phyloP scores from a whole-genome alignment of 2,888 invertebrate genomes.

The Pteria penguin region DNA sequence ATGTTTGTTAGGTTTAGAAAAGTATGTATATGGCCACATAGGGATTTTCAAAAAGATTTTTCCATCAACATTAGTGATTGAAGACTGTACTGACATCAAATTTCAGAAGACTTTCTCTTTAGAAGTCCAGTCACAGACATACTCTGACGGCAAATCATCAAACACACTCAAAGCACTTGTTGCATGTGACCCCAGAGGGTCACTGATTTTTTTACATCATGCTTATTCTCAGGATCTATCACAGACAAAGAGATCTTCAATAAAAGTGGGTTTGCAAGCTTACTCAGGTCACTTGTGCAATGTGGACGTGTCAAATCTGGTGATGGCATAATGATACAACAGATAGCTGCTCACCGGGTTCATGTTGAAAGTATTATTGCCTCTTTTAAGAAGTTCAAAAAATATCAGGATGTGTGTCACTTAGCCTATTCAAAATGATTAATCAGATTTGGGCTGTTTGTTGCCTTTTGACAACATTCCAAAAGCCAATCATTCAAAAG shows the following conservation, averaged over 20 bases:
- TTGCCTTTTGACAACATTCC: slow-evolving; percentile 27
- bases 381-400: slow-evolving; percentile 30
- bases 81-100: slow-evolving; percentile 13
- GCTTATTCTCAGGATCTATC: slow-evolving; percentile 32
- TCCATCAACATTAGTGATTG: too few species aligned
- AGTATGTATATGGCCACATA: slow-evolving; percentile 2
- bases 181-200: slow-evolving; percentile 35
- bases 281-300: slow-evolving; percentile 6
- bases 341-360: slow-evolving; percentile 34
- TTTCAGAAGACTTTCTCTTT: slow-evolving; percentile 20
- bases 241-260: slow-evolving; percentile 34
- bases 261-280: slow-evolving; percentile 14
- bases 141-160: slow-evolving; percentile 41
- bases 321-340: slow-evolving; percentile 26
- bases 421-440: not conserved
- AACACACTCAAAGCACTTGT: slow-evolving; percentile 37
- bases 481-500: not conserved
- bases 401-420: not conserved
- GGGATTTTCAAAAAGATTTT: too few species aligned
- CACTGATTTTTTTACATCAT: slow-evolving; percentile 35
- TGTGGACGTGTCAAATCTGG: slow-evolving; percentile 13
- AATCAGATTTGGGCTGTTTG: slow-evolving; percentile 39
- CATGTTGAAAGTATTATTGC: slow-evolving; percentile 37
- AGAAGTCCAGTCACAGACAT: slow-evolving; percentile 20
- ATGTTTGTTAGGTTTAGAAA: slow-evolving; percentile 8